Conservation (phyloP, 1,140 invertebrate genomes). For the Polypedilum vanderplanki region DNA sequence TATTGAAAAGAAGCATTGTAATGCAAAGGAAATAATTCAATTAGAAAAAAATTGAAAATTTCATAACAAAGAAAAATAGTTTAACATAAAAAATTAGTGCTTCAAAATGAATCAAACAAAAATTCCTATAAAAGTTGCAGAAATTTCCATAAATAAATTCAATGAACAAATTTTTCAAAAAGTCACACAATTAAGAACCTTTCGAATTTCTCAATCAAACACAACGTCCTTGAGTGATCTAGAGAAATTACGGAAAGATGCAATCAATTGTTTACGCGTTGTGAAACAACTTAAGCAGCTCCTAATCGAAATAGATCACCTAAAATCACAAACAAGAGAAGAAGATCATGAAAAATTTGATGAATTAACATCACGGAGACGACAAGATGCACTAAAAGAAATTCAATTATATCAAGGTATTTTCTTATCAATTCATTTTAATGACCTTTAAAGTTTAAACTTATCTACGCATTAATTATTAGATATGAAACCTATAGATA, state of each 20-base stretch:
- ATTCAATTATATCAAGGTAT: not conserved
- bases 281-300: conserved; percentile 8
- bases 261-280: not conserved
- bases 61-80: no score
- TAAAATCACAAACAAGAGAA: not conserved
- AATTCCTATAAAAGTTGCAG: conserved; percentile 2
- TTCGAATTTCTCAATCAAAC: not conserved
- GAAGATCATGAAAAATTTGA: conserved; percentile 25
- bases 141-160: conserved; percentile 20
- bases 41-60: no score
- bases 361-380: not conserved
- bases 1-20: no score
- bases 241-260: not conserved
- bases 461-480: not conserved
- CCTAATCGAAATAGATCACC: conserved; percentile 6
- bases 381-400: not conserved
- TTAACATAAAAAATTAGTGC: not conserved
- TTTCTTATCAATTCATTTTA: no score
- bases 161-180: conserved; percentile 24
- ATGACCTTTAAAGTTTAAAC: not conserved
- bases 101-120: conserved; percentile 17
- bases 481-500: conserved; percentile 16
- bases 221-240: not conserved
- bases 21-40: no score
- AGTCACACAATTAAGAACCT: not conserved